Evolutionary conservation across 2,797 vertebrate species (phyloP).

Genomic region (Pteronotus mesoamericanus): DNA sequence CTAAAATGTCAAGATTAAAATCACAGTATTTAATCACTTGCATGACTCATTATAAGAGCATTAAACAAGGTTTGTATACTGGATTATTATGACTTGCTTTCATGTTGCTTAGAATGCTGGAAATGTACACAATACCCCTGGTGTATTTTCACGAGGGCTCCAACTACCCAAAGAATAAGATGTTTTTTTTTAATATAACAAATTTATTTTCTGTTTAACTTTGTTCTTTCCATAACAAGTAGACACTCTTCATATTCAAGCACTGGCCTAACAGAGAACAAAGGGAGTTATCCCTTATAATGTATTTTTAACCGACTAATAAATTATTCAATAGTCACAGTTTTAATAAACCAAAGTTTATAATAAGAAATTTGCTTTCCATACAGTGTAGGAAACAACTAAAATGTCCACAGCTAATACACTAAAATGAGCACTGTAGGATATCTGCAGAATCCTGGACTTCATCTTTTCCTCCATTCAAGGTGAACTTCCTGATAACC

Average conservation of each 20-base stretch:
- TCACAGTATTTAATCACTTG: slow-evolving; percentile 91
- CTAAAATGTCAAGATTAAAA: slow-evolving; percentile 90
- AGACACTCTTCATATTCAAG: neutral
- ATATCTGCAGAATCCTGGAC: neutral
- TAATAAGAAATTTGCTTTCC: slow-evolving; percentile 19
- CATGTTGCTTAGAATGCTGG: neutral
- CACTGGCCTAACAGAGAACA: neutral
- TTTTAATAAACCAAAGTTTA: slow-evolving; percentile 30
- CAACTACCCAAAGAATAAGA: neutral
- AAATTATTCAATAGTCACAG: slow-evolving; percentile 30
- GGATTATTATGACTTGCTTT: slow-evolving; percentile 56
- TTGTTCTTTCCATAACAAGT: neutral
- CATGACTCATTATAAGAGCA: slow-evolving; percentile 74
- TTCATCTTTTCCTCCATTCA: neutral
- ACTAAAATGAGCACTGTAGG: neutral
- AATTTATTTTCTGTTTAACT: neutral
- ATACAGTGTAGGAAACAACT: neutral
- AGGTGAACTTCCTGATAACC: neutral
- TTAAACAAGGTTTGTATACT: slow-evolving; percentile 41
- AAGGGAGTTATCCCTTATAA: neutral
- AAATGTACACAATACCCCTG: neutral
- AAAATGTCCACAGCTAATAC: neutral
- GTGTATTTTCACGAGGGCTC: neutral
- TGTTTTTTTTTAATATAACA: neutral
- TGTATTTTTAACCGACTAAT: slow-evolving; percentile 37